phyloP scores from a whole-genome alignment of 2,797 vertebrate genomes.

The Lacerta viridis region DNA sequence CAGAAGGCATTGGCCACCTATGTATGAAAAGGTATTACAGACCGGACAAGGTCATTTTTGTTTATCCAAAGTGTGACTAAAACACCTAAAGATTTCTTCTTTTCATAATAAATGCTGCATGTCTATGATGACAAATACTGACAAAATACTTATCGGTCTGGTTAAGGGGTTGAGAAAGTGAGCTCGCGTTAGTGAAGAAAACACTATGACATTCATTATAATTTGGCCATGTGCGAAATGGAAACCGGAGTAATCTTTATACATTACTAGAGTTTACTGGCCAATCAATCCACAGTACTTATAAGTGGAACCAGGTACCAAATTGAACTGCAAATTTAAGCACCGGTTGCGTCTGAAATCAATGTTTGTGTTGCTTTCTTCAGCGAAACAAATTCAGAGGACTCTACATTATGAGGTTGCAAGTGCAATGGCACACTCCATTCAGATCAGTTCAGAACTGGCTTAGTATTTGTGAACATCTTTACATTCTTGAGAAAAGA shows the following conservation, averaged over 20 bases:
- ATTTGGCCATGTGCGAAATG: not conserved
- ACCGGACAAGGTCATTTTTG: not conserved
- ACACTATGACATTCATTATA: not conserved
- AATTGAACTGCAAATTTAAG: not conserved
- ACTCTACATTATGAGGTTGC: not conserved
- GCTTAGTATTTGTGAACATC: not conserved
- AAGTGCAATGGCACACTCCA: not conserved
- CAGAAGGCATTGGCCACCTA: not conserved
- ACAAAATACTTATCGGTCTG: not conserved
- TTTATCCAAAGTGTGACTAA: not conserved
- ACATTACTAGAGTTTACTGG: constrained; percentile 8
- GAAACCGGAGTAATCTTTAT: not conserved
- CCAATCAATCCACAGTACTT: not conserved
- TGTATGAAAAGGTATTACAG: not conserved
- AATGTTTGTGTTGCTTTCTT: not conserved
- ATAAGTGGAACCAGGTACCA: not conserved
- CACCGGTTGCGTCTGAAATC: not conserved
- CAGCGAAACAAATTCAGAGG: constrained; percentile 5
- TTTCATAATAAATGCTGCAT: not conserved
- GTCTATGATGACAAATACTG: not conserved
- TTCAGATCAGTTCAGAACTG: not conserved
- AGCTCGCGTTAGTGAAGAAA: not conserved
- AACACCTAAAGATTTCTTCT: not conserved
- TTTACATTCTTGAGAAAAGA: not conserved
- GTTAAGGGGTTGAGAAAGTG: not conserved